Base-by-base conservation (phyloP, 2,888 invertebrate genomes). In the Synanthedon formicaeformis region DNA sequence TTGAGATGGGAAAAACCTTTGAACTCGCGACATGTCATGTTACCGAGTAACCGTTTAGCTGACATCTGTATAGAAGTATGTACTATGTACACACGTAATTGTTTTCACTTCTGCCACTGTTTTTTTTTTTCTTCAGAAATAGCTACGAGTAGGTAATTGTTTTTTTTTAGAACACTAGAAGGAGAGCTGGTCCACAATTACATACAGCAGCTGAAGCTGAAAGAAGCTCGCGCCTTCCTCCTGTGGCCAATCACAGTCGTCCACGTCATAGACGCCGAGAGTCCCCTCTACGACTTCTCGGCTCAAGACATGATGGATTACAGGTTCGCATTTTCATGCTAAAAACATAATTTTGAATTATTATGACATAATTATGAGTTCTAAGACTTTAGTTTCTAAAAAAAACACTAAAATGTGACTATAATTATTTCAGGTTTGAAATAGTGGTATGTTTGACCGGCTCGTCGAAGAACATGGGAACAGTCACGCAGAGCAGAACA, bases 211-310 rank as follows among this genome's bases (percentile, higher is more conserved):
- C 80, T 96, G 51, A 88, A 90, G 58, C 72, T 93, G 57, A 89
- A 90, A 69, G 90, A 91, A 56, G 89, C 90, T 51, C 91, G 91
- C 0, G 91, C 93, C 41, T 93, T 96, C 65, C 89, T 95, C 49
- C 89, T 95, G 45, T 97, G 96, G 96, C 97, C 97, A 0, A 92
- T 95, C 65, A 94, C 94, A 1, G 91, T 97, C 10, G 93, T 94
- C 11, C 97, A 97, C 74, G 89, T 90, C 55, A 96, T 97, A 58
- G 92, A 95, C 66, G 88, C 86, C 10, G 73, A 77, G 23, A 95
- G 95, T 66, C 97, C 97, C 0, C 90, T 97, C 50, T 94, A 90
- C 74, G 91, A 92, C 62, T 90, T 95, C 65, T 91, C 92, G 0
- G 93, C 93, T 0, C 92, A 93, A 59, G 94, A 95, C 67, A 89